Evolutionary conservation across 1,140 invertebrate genomes (phyloP), one percentile per base, ranked within the genome.

Genomic region (Meteorus sp.): DNA sequence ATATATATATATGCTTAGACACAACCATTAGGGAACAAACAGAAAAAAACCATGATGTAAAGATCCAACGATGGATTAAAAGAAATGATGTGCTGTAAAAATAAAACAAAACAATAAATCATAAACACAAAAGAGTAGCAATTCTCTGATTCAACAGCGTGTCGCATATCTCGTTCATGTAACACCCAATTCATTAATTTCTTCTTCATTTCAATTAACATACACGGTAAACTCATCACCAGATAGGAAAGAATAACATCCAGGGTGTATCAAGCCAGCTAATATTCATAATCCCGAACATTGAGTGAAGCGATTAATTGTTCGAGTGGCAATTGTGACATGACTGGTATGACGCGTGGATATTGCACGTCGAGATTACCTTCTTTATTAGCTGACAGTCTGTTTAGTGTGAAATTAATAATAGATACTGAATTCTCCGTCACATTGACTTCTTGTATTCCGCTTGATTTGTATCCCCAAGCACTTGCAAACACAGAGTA

Each of bases 401-500:
- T 57, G 64, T 62, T 70, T 58, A 85, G 69, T 15, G 64, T 74
- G 62, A 85, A 83, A 72, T 85, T 81, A 29, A 82, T 68, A 29
- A 81, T 72, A 19, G 72, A 68, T 56, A 74, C 68, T 53, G 59
- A 41, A 22, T 66, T 76, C 22, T 77, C 51, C 59, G 66, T 64
- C 17, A 85, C 79, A 2, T 59, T 72, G 6, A 85, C 71, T 19
- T 60, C 64, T 43, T 75, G 59, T 27, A 64, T 56, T 8, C 80
- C 65, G 48, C 79, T 81, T 41, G 74, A 70, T 59, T 70, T 53
- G 53, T 80, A 84, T 48, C 83, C 91, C 77, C 84, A 84, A 41
- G 90, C 90, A 29, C 79, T 70, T 5, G 86, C 89, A 60, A 81
- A 85, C 48, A 95, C 80, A 20, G 80, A 81, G 73, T 95, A 95